Conservation (phyloP, 2,888 invertebrate genomes). For the Eurois occulta region DNA sequence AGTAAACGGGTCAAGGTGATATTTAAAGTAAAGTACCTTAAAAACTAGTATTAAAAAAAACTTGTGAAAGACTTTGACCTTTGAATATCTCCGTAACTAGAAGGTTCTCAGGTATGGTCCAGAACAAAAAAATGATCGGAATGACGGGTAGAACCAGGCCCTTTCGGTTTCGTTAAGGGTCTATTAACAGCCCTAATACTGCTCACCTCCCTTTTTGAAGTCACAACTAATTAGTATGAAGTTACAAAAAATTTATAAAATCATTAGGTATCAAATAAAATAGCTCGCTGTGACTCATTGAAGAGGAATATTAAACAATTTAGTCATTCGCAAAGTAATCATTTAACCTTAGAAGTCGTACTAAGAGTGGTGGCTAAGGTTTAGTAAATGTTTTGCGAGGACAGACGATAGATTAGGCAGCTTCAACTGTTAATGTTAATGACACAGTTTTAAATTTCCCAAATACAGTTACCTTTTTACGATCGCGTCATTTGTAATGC, state of each 20-base stretch:
- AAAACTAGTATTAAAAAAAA: too few species aligned
- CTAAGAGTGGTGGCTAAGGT: background rate
- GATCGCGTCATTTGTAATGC: background rate
- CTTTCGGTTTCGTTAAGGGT: too few species aligned
- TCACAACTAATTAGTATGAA: background rate
- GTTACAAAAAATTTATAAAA: background rate
- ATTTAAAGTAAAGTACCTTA: too few species aligned
- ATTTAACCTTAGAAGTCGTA: conserved; percentile 17
- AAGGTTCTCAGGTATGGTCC: too few species aligned
- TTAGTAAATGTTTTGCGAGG: conserved; percentile 20
- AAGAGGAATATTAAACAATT: conserved; percentile 12
- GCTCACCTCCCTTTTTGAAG: too few species aligned
- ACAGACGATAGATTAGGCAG: conserved; percentile 18
- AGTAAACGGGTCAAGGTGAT: too few species aligned
- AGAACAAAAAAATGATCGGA: too few species aligned
- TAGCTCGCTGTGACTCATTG: background rate
- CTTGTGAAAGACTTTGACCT: too few species aligned
- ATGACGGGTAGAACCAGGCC: too few species aligned
- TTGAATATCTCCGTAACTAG: too few species aligned
- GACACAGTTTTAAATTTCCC: background rate
- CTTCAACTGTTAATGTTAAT: background rate
- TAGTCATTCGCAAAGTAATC: background rate
- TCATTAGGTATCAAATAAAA: background rate
- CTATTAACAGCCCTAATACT: too few species aligned
- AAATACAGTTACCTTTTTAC: background rate